A percentile compares a stretch with the other conserved stretches of the same genome.
Conservation (phyloP, 2,888 invertebrate species). For the Dryobota labecula region DNA sequence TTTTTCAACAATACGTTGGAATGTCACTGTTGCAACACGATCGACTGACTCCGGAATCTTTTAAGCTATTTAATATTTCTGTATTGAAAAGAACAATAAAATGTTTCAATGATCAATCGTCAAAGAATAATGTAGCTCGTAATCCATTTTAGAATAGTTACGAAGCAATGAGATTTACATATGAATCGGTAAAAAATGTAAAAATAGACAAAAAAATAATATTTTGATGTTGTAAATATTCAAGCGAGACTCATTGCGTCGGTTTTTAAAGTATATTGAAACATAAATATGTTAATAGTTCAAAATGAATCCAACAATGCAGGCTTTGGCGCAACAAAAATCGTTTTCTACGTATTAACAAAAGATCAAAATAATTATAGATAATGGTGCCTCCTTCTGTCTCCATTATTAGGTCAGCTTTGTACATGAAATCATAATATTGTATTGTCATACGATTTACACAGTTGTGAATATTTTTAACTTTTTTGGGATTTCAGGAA, state of each 20-base stretch:
- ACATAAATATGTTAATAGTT: background rate
- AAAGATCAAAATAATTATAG: background rate
- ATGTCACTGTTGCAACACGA: conserved; percentile 25
- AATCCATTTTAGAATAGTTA: conserved; percentile 6
- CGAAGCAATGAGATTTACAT: background rate
- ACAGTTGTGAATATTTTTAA: conserved; percentile 19
- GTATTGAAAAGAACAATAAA: background rate
- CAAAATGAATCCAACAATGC: background rate
- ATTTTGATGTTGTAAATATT: background rate
- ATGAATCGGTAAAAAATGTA: background rate
- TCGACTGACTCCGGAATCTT: background rate
- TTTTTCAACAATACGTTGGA: background rate
- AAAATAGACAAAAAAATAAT: background rate
- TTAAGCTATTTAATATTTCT: conserved; percentile 1
- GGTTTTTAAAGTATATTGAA: background rate
- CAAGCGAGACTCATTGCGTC: background rate
- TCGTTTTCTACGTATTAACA: background rate
- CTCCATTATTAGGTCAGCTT: background rate
- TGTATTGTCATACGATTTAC: conserved; percentile 1
- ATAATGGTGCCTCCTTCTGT: background rate
- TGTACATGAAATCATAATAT: conserved; percentile 19
- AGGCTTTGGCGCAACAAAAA: background rate
- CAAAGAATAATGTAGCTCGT: background rate
- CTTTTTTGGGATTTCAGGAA: background rate
- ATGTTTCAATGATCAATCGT: background rate